These are phyloP conservation scores for Actinopyga echinites DNA, from an alignment of 53 echinoderm and acorn worm genomes.

Conservation along the genomic window DNA sequence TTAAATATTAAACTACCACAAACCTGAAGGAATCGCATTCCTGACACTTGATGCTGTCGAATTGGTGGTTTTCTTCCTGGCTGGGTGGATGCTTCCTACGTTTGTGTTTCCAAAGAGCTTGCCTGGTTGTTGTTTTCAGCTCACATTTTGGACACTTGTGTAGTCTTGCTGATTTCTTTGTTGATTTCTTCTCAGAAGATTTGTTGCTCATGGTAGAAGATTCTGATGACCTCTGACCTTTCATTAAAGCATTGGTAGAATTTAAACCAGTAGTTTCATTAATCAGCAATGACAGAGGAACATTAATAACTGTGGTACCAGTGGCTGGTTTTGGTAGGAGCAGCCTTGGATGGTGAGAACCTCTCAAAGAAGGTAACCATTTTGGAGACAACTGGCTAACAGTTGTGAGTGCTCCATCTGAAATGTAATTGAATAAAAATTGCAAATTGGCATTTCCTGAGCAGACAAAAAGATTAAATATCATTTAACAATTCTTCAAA, in stretches of 20 bases:
- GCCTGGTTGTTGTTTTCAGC: conserved; percentile 2
- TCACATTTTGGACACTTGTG: background rate
- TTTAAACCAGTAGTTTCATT: background rate
- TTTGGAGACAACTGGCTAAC: too few species aligned
- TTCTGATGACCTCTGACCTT: background rate
- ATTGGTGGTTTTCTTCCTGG: background rate
- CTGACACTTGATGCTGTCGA: background rate
- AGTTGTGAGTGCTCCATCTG: too few species aligned
- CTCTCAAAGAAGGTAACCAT: background rate
- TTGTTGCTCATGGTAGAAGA: background rate
- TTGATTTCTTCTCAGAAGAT: background rate
- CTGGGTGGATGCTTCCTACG: background rate
- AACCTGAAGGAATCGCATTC: conserved; percentile 9
- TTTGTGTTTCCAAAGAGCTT: conserved; percentile 11
- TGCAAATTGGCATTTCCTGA: too few species aligned
- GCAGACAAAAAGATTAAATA: too few species aligned
- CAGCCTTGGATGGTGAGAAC: background rate
- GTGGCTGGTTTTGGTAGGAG: background rate
- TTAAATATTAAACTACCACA: background rate
- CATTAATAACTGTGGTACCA: background rate
- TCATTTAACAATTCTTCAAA: too few species aligned
- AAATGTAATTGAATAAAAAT: too few species aligned
- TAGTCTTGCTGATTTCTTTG: background rate
- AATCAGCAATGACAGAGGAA: conserved; percentile 6
- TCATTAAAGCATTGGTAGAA: background rate